These are phyloP conservation scores for Mnemiopsis leidyi DNA, from an alignment of 37 sponge, comb jelly and placozoan genomes.

Conservation along the genomic window DNA sequence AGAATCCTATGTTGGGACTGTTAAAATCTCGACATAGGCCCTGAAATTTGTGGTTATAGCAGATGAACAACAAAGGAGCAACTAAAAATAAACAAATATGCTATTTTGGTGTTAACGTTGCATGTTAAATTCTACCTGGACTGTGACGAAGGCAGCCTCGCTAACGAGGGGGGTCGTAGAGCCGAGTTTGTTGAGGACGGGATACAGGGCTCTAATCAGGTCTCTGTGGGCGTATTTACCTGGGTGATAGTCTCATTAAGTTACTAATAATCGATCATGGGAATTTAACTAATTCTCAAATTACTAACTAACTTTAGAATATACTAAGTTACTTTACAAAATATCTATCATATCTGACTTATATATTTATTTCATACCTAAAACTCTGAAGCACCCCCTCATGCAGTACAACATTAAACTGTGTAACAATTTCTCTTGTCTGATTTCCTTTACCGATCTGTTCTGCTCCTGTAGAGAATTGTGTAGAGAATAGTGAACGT, in stretches of 20 bases:
- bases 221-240: conserved; percentile 54
- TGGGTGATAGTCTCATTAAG: too few relatives aligned
- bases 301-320: too few relatives aligned
- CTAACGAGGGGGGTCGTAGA: conserved; percentile 44
- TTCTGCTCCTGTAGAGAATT: neutral
- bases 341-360: neutral
- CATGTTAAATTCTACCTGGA: conserved; percentile 8
- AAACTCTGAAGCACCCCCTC: conserved; percentile 48
- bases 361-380: neutral
- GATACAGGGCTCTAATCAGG: conserved; percentile 38
- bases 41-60: too few relatives aligned
- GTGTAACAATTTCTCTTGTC: conserved; percentile 49
- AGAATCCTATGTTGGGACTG: conserved; percentile 60
- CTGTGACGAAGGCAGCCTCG: conserved; percentile 42
- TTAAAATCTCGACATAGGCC: conserved; percentile 27
- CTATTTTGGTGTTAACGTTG: too few relatives aligned
- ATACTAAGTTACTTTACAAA: too few relatives aligned
- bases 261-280: too few relatives aligned
- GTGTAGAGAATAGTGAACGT: too few relatives aligned
- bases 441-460: conserved; percentile 8
- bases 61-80: too few relatives aligned
- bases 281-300: too few relatives aligned
- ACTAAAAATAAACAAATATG: too few relatives aligned
- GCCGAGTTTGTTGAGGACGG: conserved; percentile 47
- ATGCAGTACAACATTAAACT: conserved; percentile 59